Base-by-base conservation (phyloP, 2,888 invertebrate species). In the Acheta domesticus region DNA sequence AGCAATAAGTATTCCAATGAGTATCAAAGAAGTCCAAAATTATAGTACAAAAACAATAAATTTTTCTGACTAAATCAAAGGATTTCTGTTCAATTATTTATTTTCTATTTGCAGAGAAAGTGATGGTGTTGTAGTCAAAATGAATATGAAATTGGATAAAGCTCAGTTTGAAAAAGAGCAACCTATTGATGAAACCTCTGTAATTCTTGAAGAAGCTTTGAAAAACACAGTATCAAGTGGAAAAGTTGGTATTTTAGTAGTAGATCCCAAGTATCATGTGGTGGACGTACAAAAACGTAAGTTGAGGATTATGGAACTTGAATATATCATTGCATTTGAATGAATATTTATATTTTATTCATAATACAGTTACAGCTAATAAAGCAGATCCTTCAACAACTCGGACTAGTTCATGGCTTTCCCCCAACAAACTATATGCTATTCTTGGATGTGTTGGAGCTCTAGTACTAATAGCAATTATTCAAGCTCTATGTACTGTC, bases 401-500 rank as follows among this genome's bases (percentile, higher is more conserved):
- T 62, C 16, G 8, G n/a, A 19, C 14, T 62, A 62, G 62, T 62
- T 62, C 62, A 19, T 62, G 62, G 76, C 81, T 93, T 76, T 91
- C 93, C 0, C 91, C 92, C 84, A 91, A 92, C 20, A 94, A 95
- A 85, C 88, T 95, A 81, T 95, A 94, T 89, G 92, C 94, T 81
- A 94, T 96, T 75, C 88, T 94, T 81, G 96, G 93, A 12, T 94
- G 95, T 83, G 92, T 96, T 80, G 92, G 91, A 0, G 95, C 95
- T 0, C 87, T 97, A 75, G 88, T 96, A 50, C 88, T 95, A 23
- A 90, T 96, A 74, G 94, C 95, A 1, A 84, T 96, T 16, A 88
- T 96, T 77, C 96, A 96, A 88, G 96, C 96, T 0, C 91, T 89
- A 78, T 95, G 96, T 85, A 96, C 96, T 2, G 91, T 96, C 77